A percentile compares a stretch with the other conserved stretches of the same genome.
Evolutionary conservation across 2,113 vertebrate species (phyloP).

Genomic region (Ranitomeya variabilis): DNA sequence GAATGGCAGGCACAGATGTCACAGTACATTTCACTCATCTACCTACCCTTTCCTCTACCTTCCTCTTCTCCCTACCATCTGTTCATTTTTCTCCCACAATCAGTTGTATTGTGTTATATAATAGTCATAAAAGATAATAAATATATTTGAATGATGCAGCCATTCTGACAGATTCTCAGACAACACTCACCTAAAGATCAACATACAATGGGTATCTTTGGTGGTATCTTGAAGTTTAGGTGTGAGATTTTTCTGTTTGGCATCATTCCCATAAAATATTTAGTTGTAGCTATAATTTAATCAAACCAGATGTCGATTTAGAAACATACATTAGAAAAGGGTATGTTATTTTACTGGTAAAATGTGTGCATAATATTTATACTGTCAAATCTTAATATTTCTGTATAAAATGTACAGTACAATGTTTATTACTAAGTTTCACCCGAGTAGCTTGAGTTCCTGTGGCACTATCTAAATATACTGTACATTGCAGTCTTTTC

Average conservation of each 20-base stretch:
- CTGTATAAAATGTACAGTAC: neutral
- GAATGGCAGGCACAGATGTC: no score
- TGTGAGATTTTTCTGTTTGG: neutral
- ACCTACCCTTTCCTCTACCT: no score
- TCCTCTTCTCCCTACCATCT: no score
- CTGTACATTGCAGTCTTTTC: neutral
- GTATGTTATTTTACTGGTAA: neutral
- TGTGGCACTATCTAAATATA: neutral
- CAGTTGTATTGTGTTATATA: no score
- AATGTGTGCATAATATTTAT: neutral
- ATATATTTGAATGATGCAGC: no score
- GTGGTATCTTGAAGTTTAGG: neutral
- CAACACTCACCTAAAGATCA: neutral
- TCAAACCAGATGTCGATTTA: neutral
- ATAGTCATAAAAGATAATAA: no score
- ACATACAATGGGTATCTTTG: neutral
- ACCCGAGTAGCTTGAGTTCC: conserved; percentile 18
- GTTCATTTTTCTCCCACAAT: no score
- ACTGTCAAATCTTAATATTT: neutral
- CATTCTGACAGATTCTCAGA: no score
- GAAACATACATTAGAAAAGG: neutral
- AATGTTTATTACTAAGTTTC: neutral
- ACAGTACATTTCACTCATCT: no score
- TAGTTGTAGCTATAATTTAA: neutral
- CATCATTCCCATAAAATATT: neutral